These are phyloP conservation scores for Sphenopsis melanotis DNA, from an alignment of 2,797 vertebrate species.

Conservation along the genomic window DNA sequence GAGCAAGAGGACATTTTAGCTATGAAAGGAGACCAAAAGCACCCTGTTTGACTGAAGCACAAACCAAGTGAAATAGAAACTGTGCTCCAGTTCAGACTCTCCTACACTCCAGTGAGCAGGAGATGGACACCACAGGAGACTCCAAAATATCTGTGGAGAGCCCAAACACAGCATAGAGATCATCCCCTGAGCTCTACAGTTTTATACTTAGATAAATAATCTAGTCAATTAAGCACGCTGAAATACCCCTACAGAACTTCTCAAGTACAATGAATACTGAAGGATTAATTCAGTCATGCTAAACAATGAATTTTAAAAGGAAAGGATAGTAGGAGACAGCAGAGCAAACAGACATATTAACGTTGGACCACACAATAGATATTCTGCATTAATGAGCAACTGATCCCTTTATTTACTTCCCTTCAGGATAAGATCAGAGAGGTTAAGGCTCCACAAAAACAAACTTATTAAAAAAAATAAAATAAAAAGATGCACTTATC, in stretches of 20 bases:
- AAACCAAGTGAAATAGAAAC: background rate
- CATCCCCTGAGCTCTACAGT: fast-evolving
- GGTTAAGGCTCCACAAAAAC: background rate
- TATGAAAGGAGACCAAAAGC: background rate
- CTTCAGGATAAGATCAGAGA: background rate
- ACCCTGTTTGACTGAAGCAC: background rate
- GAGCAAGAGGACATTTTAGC: background rate
- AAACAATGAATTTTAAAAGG: background rate
- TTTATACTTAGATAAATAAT: background rate
- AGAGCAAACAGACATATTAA: background rate
- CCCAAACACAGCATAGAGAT: background rate
- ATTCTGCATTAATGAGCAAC: background rate
- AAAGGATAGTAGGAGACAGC: background rate
- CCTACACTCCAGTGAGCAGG: background rate
- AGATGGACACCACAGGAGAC: background rate
- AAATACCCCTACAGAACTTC: background rate
- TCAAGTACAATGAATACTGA: background rate
- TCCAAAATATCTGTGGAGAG: background rate
- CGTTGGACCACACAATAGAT: background rate
- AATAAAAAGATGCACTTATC: background rate
- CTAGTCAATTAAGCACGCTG: background rate
- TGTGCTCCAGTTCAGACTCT: background rate
- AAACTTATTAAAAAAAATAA: background rate
- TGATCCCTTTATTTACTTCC: background rate
- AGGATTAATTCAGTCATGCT: background rate